A percentile compares a stretch with the other conserved stretches of the same genome.
Evolutionary conservation across 2,797 vertebrate genomes (phyloP).

Genomic region (Pseudochaenichthys georgianus): DNA sequence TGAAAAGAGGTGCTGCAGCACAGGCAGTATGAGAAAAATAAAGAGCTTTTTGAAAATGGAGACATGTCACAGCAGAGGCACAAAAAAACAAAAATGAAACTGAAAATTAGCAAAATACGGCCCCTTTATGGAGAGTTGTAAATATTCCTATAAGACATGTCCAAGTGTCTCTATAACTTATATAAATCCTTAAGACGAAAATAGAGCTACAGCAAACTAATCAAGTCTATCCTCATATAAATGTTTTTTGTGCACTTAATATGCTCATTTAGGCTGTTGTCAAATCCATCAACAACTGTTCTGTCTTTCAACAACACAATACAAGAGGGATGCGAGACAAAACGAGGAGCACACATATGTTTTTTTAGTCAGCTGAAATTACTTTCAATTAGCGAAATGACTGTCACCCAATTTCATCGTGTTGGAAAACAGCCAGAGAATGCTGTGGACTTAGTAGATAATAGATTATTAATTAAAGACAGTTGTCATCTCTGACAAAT

Average conservation of each 20-base stretch:
- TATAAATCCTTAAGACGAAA: conserved; percentile 14
- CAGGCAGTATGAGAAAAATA: no score
- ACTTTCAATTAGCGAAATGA: conserved; percentile 59
- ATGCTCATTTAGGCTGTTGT: conserved; percentile 8
- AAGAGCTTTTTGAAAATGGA: no score
- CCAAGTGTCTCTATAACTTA: conserved; percentile 38
- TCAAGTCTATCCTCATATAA: conserved; percentile 1
- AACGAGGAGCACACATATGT: conserved; percentile 7
- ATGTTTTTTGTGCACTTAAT: background rate
- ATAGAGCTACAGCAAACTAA: conserved; percentile 28
- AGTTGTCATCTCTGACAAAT: conserved; percentile 47
- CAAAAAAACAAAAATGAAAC: no score
- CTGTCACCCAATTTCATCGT: conserved; percentile 43
- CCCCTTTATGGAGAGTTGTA: conserved; percentile 17
- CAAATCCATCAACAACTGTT: background rate
- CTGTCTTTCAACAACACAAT: conserved; percentile 32
- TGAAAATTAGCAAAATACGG: no score
- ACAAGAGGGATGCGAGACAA: conserved; percentile 9
- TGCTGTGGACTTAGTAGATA: conserved; percentile 30
- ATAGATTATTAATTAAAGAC: conserved; percentile 44
- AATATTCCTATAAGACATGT: conserved; percentile 29
- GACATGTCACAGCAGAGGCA: no score
- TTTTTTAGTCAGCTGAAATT: conserved; percentile 38
- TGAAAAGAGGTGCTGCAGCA: no score
- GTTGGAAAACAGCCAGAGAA: conserved; percentile 51